Evolutionary conservation across 2,888 invertebrate species (phyloP).

Genomic region (Trichopoda pennipes): DNA sequence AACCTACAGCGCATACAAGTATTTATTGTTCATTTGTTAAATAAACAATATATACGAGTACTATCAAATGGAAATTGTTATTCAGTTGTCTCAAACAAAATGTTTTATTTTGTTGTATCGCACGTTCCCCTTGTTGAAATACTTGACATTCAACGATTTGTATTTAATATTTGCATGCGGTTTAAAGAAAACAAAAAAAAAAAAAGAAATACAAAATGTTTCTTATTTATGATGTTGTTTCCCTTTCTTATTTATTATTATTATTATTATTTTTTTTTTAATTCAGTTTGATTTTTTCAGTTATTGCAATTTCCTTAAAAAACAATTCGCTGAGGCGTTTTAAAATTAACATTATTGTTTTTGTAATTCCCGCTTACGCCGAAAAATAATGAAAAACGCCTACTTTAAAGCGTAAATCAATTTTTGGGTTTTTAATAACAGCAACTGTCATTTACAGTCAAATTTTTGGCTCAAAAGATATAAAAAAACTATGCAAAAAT

Average conservation of each 20-base stretch:
- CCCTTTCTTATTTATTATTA: slow-evolving; percentile 1
- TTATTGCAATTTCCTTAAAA: neutral
- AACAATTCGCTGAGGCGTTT: neutral
- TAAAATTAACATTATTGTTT: neutral
- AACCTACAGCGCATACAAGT: neutral
- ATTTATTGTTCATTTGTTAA: slow-evolving; percentile 46
- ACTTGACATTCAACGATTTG: slow-evolving; percentile 63
- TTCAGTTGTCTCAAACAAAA: slow-evolving; percentile 17
- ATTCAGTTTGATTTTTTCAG: neutral
- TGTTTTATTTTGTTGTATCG: slow-evolving; percentile 40
- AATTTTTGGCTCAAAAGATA: slow-evolving; percentile 29
- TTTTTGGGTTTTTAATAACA: slow-evolving; percentile 40
- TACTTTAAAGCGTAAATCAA: slow-evolving; percentile 77
- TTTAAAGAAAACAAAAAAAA: slow-evolving; percentile 24
- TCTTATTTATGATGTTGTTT: neutral
- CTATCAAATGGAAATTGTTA: slow-evolving; percentile 43
- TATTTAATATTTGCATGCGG: slow-evolving; percentile 39
- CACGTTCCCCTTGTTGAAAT: slow-evolving; percentile 43
- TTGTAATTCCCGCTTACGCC: slow-evolving; percentile 59
- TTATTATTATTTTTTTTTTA: neutral
- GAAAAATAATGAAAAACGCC: slow-evolving; percentile 78
- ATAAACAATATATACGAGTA: slow-evolving; percentile 38
- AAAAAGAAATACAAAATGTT: slow-evolving; percentile 4
- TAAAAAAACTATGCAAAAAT: neutral
- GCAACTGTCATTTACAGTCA: slow-evolving; percentile 48